Evolutionary conservation across 1,140 invertebrate genomes (phyloP), one percentile per base, ranked within the genome.

Genomic region (Gryon sp.): DNA sequence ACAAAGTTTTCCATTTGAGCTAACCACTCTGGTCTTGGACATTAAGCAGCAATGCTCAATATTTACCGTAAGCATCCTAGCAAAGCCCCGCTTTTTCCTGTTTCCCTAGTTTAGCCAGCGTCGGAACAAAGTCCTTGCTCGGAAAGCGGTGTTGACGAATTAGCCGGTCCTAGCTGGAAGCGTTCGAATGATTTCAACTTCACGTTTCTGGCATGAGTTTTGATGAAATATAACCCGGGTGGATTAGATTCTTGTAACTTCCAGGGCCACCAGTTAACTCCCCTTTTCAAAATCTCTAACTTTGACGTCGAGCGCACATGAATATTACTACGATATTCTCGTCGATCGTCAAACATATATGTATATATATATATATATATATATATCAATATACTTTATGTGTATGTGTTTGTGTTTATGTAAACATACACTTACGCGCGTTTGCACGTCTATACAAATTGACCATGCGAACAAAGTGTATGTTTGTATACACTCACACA

Each of bases 261-360:
- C 50, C 40, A 68, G 48, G 62, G 63, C 63, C 24, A 43, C 52
- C 14, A 68, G 59, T 69, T 59, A 50, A 59, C 52, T 69, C 53
- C 65, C 52, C 65, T 57, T 57, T 69, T 53, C 24, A 50, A 34
- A n/a, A n/a, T 26, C 52, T 52, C 65, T 32, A 59, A 69, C 52
- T 59, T 69, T 59, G 65, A 68, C 41, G 63, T 57, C 18, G 43
- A 28, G 26, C 60, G 46, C 38, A 22, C n/a, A 65, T 57, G 63
- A 68, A 68, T 57, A 66, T 55, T 55, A 55, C 41, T 48, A n/a
- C n/a, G 36, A 66, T 46, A 68, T 48, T 28, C 59, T 50, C 18
- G 14, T 59, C 65, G 26, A 69, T 24, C 34, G 40, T 69, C 43
- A 48, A 11, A 34, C 65, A 59, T 59, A 48, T 36, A 52, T 32